These are phyloP conservation scores for Eulemur macaco DNA, from an alignment of 2,113 vertebrate species.

Conservation along the genomic window DNA sequence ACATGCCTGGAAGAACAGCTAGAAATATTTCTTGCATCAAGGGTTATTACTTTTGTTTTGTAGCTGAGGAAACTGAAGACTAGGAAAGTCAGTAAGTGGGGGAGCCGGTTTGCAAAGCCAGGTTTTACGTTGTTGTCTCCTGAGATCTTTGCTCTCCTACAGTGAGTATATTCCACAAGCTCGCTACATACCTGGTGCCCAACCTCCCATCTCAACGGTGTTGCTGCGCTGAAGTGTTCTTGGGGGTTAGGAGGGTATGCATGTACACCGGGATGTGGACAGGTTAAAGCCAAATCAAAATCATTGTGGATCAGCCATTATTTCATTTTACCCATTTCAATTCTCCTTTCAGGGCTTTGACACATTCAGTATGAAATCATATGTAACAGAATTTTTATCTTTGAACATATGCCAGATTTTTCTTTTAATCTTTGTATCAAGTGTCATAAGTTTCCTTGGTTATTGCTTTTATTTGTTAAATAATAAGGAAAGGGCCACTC, in stretches of 20 bases:
- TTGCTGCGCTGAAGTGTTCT: too few relatives aligned
- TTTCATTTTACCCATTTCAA: background rate
- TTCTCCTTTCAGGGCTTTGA: background rate
- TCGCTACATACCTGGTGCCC: accelerated
- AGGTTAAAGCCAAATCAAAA: background rate
- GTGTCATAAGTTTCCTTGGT: background rate
- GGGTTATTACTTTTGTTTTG: background rate
- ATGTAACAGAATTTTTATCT: background rate
- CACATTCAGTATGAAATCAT: background rate
- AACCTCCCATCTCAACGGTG: background rate
- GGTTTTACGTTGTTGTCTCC: background rate
- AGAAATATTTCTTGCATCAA: background rate
- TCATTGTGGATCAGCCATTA: background rate
- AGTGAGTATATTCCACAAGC: background rate
- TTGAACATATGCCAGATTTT: background rate
- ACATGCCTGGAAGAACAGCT: background rate
- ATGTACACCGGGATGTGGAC: background rate
- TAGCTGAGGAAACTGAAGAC: background rate
- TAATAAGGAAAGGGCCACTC: background rate
- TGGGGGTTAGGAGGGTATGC: background rate
- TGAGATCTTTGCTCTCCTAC: background rate
- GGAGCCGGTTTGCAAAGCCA: background rate
- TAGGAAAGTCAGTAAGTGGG: background rate
- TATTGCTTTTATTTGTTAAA: conserved; percentile 33
- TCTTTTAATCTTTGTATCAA: background rate